Conservation (phyloP, 2,113 vertebrate genomes). For the Poeciliopsis prolifica region DNA sequence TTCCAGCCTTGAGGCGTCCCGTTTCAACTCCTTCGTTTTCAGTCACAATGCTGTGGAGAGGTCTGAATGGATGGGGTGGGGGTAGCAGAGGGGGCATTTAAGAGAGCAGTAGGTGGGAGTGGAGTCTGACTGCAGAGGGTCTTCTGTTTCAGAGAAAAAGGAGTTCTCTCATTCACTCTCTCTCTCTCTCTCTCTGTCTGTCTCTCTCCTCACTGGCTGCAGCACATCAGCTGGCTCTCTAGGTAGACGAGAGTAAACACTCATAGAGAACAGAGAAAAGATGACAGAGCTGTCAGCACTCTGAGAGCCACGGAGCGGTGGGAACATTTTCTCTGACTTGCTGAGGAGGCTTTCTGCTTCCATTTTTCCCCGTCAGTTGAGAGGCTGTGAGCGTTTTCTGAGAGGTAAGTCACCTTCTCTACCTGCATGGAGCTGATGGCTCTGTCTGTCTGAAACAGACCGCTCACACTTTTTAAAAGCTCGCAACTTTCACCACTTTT, state of each 20-base stretch:
- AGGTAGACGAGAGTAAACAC: conserved; percentile 68
- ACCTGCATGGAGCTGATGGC: conserved; percentile 49
- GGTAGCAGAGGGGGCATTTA: conserved; percentile 61
- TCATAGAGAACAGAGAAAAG: conserved; percentile 55
- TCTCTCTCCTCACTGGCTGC: conserved; percentile 57
- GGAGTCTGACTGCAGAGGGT: conserved; percentile 82
- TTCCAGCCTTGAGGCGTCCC: conserved; percentile 80
- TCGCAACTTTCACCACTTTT: conserved; percentile 9
- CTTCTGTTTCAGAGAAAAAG: conserved; percentile 81
- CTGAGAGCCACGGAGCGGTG: conserved; percentile 59
- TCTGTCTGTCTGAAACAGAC: not conserved
- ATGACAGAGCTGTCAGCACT: conserved; percentile 79
- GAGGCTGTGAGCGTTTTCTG: conserved; percentile 29
- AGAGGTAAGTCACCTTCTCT: conserved; percentile 70
- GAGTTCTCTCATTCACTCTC: conserved; percentile 72
- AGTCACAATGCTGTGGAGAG: conserved; percentile 75
- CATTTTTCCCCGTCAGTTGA: conserved; percentile 34
- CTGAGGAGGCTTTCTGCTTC: conserved; percentile 39
- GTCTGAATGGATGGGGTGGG: conserved; percentile 64
- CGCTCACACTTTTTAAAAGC: not conserved
- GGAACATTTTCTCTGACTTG: conserved; percentile 47
- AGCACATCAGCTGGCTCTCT: conserved; percentile 67
- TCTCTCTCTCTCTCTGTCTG: conserved; percentile 32
- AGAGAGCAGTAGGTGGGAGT: conserved; percentile 79
- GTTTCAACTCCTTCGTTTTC: conserved; percentile 81